A percentile compares a stretch with the other conserved stretches of the same genome.
Evolutionary conservation across 2,888 invertebrate species (phyloP).

Genomic region (Chydorus sphaericus): DNA sequence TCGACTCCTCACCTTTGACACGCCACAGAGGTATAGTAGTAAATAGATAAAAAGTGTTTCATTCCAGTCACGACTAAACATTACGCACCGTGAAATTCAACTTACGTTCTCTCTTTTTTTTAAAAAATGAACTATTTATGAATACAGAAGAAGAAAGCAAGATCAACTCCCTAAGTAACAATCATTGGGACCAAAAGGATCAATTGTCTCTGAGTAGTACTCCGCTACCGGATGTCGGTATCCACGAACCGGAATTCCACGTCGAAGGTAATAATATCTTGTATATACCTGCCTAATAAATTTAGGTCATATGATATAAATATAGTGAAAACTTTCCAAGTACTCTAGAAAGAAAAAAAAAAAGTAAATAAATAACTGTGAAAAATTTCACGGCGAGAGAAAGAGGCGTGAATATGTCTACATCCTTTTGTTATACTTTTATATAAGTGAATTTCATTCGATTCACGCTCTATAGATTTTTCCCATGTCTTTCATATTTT

Average conservation of each 20-base stretch:
- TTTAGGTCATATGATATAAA: too few species aligned
- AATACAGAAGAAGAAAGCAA: not conserved
- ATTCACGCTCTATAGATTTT: too few species aligned
- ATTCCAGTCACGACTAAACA: not conserved
- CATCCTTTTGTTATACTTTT: too few species aligned
- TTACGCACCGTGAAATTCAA: not conserved
- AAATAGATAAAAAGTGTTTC: not conserved
- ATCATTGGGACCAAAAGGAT: not conserved
- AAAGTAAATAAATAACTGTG: too few species aligned
- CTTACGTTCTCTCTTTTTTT: not conserved
- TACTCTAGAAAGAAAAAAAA: too few species aligned
- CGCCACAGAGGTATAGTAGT: slow-evolving; percentile 2
- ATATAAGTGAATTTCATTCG: too few species aligned
- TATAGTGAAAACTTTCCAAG: too few species aligned
- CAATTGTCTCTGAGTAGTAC: slow-evolving; percentile 1
- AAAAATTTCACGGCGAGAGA: too few species aligned
- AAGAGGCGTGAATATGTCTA: too few species aligned
- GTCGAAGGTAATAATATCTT: not conserved
- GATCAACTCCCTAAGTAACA: not conserved
- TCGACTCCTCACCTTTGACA: slow-evolving; percentile 5
- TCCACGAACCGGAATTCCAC: not conserved
- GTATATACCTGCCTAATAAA: too few species aligned
- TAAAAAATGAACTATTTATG: not conserved
- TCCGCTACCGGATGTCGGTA: not conserved
- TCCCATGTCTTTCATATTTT: too few species aligned